Percentiles rank a stretch among this genome's conserved stretches.
Conservation (phyloP, 2,888 invertebrate genomes). For the Euplexia lucipara region DNA sequence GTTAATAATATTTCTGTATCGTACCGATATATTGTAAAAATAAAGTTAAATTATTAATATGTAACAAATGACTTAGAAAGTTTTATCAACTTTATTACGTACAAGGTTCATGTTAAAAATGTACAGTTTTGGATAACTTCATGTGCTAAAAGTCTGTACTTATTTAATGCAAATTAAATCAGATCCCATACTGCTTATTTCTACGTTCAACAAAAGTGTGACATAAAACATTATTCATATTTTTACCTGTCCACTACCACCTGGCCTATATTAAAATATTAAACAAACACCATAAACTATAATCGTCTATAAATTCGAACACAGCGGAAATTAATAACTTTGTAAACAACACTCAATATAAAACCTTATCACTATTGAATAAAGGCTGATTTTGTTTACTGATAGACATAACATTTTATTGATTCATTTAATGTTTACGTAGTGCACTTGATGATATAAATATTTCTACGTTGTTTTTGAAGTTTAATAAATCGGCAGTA, state of each 20-base stretch:
- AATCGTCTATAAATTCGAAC: constrained; percentile 42
- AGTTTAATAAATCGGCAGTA: constrained; percentile 35
- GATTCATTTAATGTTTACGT: constrained; percentile 26
- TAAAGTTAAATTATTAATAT: too few species aligned
- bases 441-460: constrained; percentile 26
- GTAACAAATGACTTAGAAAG: too few species aligned
- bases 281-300: constrained; percentile 54
- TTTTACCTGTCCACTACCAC: constrained; percentile 31
- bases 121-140: too few species aligned
- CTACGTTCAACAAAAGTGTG: not conserved
- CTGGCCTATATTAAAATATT: constrained; percentile 51
- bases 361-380: rapidly evolving
- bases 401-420: not conserved
- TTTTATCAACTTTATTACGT: too few species aligned
- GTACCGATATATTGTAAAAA: too few species aligned
- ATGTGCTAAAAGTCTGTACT: too few species aligned
- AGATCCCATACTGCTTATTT: too few species aligned
- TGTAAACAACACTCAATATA: constrained; percentile 3
- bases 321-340: constrained; percentile 31
- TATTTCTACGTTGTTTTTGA: constrained; percentile 30
- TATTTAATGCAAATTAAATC: too few species aligned
- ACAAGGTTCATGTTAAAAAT: too few species aligned
- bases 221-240: constrained; percentile 5
- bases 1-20: too few species aligned
- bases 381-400: constrained; percentile 5